Base-by-base conservation (phyloP, 2,113 vertebrate species). In the Ornithorhynchus anatinus region DNA sequence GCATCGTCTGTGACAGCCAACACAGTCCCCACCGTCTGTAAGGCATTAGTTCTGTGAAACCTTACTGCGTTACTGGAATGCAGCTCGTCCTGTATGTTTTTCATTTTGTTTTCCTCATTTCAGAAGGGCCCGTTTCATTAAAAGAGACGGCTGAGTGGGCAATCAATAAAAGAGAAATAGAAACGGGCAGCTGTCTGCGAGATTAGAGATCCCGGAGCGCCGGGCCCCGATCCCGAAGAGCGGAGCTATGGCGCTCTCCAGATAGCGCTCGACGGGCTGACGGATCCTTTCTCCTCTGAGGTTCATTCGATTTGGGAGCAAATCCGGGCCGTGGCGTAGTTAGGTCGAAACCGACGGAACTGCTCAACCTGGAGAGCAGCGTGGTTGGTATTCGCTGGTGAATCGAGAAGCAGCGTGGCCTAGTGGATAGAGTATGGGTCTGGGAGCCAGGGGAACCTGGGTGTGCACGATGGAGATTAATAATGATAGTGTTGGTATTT, bases 81-180 rank as follows among this genome's bases (percentile, higher is more conserved):
- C 20, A 20, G 63, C 67, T n/a, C 75, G 72, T 20, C 32, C 25
- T 72, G 7, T 60, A 33, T 68, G 57, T 70, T 81, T 81, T 60
- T 57, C 67, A 70, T 80, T 75, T 72, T 47, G 23, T 52, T 67
- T 63, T 75, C 57, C 44, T 84, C 67, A 22, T 32, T 72, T 70
- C 42, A 72, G 52, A 75, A 42, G 59, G 52, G 16, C 36, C 68
- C 56, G 3, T 68, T 65, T 70, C 63, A 77, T 61, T 70, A 56
- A 54, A 37, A 33, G 32, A 64, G 35, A 67, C 64, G 19, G 33
- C 15, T 68, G 51, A 60, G 33, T 65, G 13, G 40, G 12, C 60
- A 60, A 72, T 60, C 40, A 69, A 23, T 59, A 72, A 66, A 23
- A 48, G 52, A 32, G 38, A 81, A 69, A 53, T 29, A 45, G 51